Conservation (phyloP, 2,113 vertebrate genomes). For the Rhabdornis inornatus region DNA sequence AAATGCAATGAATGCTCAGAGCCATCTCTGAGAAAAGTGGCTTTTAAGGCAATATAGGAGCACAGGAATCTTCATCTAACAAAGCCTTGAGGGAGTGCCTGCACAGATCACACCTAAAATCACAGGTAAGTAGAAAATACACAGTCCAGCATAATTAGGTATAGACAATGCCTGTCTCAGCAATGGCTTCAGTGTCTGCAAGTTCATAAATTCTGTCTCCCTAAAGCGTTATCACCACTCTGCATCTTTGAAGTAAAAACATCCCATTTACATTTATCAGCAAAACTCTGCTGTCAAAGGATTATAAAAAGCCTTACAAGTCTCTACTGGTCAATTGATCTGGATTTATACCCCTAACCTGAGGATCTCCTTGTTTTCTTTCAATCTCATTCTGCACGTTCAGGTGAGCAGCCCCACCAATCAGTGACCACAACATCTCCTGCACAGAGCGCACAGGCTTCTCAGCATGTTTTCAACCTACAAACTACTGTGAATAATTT, state of each 20-base stretch:
- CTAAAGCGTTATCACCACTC: conserved; percentile 19
- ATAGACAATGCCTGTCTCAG: conserved; percentile 56
- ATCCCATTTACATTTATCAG: conserved; percentile 54
- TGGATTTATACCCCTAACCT: conserved; percentile 20
- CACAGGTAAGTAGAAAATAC: neutral
- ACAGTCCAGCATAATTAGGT: neutral
- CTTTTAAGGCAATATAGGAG: neutral
- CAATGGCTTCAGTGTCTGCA: conserved; percentile 61
- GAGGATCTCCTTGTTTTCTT: conserved; percentile 15
- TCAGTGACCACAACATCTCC: neutral
- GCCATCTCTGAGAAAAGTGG: conserved; percentile 11
- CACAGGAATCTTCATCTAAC: neutral
- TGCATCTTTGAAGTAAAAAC: conserved; percentile 8
- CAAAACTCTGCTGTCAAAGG: conserved; percentile 62
- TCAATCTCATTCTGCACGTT: neutral
- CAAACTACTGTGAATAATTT: neutral
- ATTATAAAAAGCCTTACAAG: conserved; percentile 56
- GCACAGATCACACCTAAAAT: conserved; percentile 2
- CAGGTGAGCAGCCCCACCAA: neutral
- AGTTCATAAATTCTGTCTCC: conserved; percentile 10
- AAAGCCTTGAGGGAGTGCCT: neutral
- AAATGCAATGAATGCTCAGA: neutral
- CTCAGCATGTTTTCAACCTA: neutral
- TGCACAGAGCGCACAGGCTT: neutral
- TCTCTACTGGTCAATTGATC: conserved; percentile 52